phyloP scores from a whole-genome alignment of 2,797 vertebrate species.

The Anolis apletophallus region DNA sequence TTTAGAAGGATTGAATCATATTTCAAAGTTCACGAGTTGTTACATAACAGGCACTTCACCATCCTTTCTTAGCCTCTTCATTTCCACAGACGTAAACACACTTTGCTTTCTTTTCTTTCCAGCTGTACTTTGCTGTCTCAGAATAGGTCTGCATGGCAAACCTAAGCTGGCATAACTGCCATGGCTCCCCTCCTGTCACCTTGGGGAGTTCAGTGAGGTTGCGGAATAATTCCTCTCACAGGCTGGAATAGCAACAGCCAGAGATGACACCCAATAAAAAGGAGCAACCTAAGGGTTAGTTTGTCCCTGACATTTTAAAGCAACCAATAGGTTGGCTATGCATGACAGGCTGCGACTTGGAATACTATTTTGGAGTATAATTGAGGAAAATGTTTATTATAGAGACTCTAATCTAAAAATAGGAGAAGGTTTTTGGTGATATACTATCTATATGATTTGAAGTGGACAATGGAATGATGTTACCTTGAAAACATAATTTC shows the following conservation, averaged over 20 bases:
- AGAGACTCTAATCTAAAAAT: too few species aligned
- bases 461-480: too few species aligned
- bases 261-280: not conserved
- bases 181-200: not conserved
- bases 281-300: not conserved
- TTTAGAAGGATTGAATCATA: slow-evolving; percentile 30
- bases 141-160: not conserved
- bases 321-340: not conserved
- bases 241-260: not conserved
- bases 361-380: too few species aligned
- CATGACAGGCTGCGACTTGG: too few species aligned
- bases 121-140: not conserved
- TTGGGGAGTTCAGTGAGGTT: not conserved
- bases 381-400: too few species aligned
- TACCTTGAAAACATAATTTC: too few species aligned
- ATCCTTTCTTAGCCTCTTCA: not conserved
- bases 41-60: slow-evolving; percentile 11
- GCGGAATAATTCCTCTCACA: not conserved
- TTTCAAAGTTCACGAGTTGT: slow-evolving; percentile 24
- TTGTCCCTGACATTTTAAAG: not conserved
- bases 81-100: slow-evolving; percentile 13
- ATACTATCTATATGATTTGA: too few species aligned
- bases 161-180: not conserved
- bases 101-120: not conserved
- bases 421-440: too few species aligned